Base-by-base conservation (phyloP, 2,888 invertebrate species). In the Dexiosoma caninum region DNA sequence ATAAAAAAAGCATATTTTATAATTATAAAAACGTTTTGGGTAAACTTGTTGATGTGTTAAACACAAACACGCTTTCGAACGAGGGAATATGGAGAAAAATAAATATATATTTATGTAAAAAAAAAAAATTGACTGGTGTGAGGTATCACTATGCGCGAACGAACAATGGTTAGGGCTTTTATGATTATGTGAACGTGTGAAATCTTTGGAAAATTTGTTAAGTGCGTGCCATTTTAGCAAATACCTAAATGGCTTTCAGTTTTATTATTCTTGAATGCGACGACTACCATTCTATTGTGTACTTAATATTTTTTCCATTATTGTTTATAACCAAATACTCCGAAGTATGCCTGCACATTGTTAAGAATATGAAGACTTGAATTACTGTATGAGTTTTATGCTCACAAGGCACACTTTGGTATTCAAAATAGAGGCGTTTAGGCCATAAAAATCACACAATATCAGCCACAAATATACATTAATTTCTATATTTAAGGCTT, bases 381-480 rank as follows among this genome's bases (percentile, higher is more conserved):
- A n/a, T 42, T 19, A 30, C 40, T 40, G 16, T n/a, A 7, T 2
- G 10, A 3, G 30, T 44, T 21, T 14, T 49, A 19, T 44, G 27
- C 35, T 53, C 5, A n/a, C n/a, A 51, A 21, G 27, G 81, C 75
- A 86, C 85, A 85, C 84, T 85, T 83, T 84, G 85, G 85, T 85
- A 87, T 87, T 87, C 87, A 87, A 88, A 88, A 87, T 85, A 86
- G 40, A 70, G 85, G 83, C 84, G 81, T 69, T 74, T 62, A 84
- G 84, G 87, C 85, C 85, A 87, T 88, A 88, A 88, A 87, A 85
- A 84, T 84, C 88, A 85, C 84, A 82, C 81, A 82, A 59, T 79
- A 83, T 30, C 0, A 62, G 8, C 32, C 12, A 37, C 21, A 40
- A n/a, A 53, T 12, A 59, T 27, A 64, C 40, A 49, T 27, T 85